Evolutionary conservation across 2,797 vertebrate species (phyloP).

Genomic region (Epinephelus awoara): DNA sequence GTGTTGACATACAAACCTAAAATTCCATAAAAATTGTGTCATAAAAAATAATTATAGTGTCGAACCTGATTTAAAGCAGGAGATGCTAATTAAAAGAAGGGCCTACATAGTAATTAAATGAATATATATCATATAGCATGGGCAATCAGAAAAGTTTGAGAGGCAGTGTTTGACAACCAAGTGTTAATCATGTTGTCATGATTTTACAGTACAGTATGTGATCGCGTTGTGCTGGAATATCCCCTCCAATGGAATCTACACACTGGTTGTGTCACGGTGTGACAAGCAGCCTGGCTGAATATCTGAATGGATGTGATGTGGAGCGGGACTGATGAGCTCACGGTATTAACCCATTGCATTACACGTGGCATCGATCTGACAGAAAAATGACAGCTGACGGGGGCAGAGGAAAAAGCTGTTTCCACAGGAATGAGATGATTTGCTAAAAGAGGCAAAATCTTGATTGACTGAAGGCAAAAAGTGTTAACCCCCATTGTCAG

Average conservation of each 20-base stretch:
- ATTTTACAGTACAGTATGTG: background rate
- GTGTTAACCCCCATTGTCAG: background rate
- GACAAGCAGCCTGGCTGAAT: background rate
- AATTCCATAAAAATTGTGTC: background rate
- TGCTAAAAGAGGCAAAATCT: background rate
- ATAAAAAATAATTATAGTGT: background rate
- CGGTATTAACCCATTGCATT: too few species aligned
- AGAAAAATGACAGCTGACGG: background rate
- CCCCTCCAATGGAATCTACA: background rate
- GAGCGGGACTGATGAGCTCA: background rate
- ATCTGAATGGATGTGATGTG: slow-evolving; percentile 2
- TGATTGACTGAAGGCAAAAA: background rate
- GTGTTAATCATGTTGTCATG: background rate
- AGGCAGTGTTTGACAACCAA: background rate
- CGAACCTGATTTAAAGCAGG: background rate
- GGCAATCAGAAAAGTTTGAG: background rate
- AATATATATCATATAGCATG: background rate
- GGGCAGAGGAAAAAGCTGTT: background rate
- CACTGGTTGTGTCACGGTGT: background rate
- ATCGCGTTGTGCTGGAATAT: background rate
- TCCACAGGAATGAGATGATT: background rate
- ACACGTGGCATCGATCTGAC: too few species aligned
- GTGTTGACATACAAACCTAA: background rate
- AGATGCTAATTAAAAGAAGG: background rate
- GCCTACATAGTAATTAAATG: background rate